Base-by-base conservation (phyloP, 2,113 vertebrate species). In the Alethe diademata region DNA sequence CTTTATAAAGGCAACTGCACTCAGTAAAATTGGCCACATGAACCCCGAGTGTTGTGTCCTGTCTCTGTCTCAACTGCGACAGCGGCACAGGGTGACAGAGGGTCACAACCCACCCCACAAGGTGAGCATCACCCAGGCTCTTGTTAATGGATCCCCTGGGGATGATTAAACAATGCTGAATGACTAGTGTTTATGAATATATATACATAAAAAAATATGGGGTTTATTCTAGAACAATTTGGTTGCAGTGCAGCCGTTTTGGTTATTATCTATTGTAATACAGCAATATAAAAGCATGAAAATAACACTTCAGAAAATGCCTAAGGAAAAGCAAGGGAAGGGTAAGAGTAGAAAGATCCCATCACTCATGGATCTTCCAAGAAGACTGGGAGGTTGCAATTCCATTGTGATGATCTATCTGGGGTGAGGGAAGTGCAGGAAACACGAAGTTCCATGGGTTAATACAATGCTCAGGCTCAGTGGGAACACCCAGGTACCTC, bases 341-440 rank as follows among this genome's bases (percentile, higher is more conserved):
- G 17, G 11, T 9, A 43, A 33, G 31, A 60, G 33, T 0, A 51
- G 45, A 31, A 20, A 50, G 17, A 43, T 36, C 22, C 26, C 36
- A 51, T 3, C 43, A 43, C 7, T 14, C 3, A 4, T 33, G 43
- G 31, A 43, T 36, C 20, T 33, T 26, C 38, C 53, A 50, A 8
- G 19, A 8, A 14, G 36, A 26, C 31, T 5, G 43, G 31, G 25
- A 11, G 14, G 36, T 7, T 17, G 6, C 25, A 76, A 9, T 35
- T 8, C 36, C 36, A 11, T 7, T 1, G 36, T 3, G 43, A 13
- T 18, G 61, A 35, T 18, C 4, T 2, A 1, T 1, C 35, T 5
- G 25, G 15, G 25, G 16, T 6, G 71, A 36, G 11, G 25, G 43
- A 25, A 66, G 29, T 0, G 0, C 14, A 29, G 23, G 35, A 42